These are phyloP conservation scores for Nasonia oneida DNA, from an alignment of 2,888 invertebrate genomes.

Conservation along the genomic window DNA sequence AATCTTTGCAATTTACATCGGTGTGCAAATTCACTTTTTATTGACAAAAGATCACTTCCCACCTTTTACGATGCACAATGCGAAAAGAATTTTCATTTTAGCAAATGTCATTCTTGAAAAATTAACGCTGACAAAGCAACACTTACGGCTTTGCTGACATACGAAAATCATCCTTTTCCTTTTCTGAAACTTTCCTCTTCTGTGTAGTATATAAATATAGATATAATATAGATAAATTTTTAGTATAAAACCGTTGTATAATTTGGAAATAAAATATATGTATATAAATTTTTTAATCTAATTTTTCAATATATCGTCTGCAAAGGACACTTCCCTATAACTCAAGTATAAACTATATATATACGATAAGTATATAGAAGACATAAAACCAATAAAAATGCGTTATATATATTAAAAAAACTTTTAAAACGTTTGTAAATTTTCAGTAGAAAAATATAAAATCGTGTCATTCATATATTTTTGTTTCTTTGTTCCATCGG, in stretches of 20 bases:
- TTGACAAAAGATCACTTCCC: background rate
- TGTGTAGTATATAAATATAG: conserved; percentile 11
- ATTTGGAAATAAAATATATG: conserved; percentile 27
- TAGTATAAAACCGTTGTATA: conserved; percentile 36
- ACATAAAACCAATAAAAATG: conserved; percentile 17
- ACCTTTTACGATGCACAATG: background rate
- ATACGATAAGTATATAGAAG: background rate
- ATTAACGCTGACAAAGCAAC: conserved; percentile 16
- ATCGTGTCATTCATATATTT: conserved; percentile 25
- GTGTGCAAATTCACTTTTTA: background rate
- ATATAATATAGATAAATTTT: conserved; percentile 36
- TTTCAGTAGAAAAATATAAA: conserved; percentile 58
- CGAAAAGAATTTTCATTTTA: conserved; percentile 7
- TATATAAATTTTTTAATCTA: background rate
- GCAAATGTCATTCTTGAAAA: conserved; percentile 18
- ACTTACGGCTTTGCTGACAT: background rate
- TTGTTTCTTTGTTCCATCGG: conserved; percentile 10
- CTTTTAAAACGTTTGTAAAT: conserved; percentile 49
- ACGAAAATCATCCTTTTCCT: background rate
- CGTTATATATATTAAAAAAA: conserved; percentile 21
- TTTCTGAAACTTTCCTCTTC: background rate
- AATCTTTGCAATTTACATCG: background rate
- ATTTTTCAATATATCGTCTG: conserved; percentile 14
- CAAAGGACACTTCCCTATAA: conserved; percentile 42
- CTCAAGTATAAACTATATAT: conserved; percentile 27